Conservation (phyloP, 2,888 invertebrate species). For the Pardosa pseudoannulata region DNA sequence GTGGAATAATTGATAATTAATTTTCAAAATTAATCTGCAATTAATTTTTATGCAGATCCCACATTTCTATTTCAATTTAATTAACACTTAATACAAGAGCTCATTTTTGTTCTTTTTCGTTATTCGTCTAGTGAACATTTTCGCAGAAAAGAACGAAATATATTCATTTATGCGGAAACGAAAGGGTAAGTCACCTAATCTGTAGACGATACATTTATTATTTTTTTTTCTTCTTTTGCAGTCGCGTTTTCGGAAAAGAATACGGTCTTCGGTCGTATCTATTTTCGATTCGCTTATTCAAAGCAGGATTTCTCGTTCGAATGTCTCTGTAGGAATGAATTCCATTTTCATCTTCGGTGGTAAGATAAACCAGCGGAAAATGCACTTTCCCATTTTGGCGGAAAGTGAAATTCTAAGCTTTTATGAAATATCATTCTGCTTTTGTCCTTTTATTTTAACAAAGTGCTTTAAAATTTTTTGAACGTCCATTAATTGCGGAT, state of each 20-base stretch:
- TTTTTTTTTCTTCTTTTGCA: neutral
- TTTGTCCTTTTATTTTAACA: neutral
- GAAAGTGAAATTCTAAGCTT: conserved; percentile 3
- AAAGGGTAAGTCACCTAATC: neutral
- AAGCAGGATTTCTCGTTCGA: conserved; percentile 2
- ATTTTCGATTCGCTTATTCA: neutral
- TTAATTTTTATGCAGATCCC: neutral
- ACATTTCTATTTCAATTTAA: conserved; percentile 1
- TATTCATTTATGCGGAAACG: neutral
- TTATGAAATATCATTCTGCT: neutral
- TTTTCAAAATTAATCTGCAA: neutral
- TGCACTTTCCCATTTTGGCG: neutral
- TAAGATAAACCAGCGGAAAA: conserved; percentile 5
- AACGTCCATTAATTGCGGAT: too few species aligned
- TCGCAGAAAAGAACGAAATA: neutral
- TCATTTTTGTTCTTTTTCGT: neutral
- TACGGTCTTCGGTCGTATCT: neutral
- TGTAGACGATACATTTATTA: neutral
- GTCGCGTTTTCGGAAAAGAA: neutral
- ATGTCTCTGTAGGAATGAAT: neutral
- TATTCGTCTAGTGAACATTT: too few species aligned
- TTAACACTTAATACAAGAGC: neutral
- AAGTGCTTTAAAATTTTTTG: too few species aligned
- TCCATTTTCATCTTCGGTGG: neutral
- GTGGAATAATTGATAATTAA: neutral